phyloP scores from a whole-genome alignment of 2,113 vertebrate genomes.

The Calyptomena viridis region DNA sequence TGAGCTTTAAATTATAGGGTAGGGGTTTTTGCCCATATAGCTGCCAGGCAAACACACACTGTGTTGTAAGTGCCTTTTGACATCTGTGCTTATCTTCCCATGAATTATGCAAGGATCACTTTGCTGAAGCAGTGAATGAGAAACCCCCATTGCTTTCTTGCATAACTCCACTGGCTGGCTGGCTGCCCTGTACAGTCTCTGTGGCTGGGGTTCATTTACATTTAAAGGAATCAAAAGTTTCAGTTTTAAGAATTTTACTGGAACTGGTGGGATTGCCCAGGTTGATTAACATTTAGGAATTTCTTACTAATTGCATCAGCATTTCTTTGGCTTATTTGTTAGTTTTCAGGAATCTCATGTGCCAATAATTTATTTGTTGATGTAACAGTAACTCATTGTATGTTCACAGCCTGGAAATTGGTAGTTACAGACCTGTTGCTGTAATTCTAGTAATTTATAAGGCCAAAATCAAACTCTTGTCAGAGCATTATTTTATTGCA shows the following conservation, averaged over 20 bases:
- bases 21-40: background rate
- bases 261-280: background rate
- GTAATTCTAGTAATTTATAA: background rate
- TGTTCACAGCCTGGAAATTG: background rate
- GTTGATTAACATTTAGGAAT: background rate
- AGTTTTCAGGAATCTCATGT: background rate
- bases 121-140: slow-evolving; percentile 34
- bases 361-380: background rate
- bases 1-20: background rate
- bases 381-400: background rate
- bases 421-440: background rate
- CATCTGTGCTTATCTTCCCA: slow-evolving; percentile 44
- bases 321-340: background rate
- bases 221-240: slow-evolving; percentile 8
- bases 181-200: background rate
- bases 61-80: slow-evolving; percentile 43
- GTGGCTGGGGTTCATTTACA: background rate
- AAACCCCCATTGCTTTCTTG: slow-evolving; percentile 25
- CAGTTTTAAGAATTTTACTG: background rate
- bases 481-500: background rate
- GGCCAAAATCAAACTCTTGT: background rate
- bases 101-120: slow-evolving; percentile 22
- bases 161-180: background rate
- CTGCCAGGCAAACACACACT: slow-evolving; percentile 23
- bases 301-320: background rate